phyloP scores from a whole-genome alignment of 2,888 invertebrate genomes.

The Entomobrya multifasciata region DNA sequence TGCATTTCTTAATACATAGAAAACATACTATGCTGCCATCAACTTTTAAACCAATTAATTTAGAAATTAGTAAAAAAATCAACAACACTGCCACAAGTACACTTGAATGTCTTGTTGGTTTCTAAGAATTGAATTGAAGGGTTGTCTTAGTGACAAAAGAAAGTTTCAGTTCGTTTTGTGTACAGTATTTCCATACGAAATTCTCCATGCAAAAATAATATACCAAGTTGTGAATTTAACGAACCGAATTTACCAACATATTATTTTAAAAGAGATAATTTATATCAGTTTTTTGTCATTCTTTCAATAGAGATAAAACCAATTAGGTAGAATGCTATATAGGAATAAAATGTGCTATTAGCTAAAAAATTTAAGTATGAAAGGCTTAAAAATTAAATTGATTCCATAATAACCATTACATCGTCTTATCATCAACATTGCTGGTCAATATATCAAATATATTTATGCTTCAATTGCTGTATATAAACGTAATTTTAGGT shows the following conservation, averaged over 20 bases:
- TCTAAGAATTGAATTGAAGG: no score
- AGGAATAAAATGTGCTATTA: no score
- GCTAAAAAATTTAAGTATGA: no score
- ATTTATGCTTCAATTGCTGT: no score
- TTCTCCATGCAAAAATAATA: neutral
- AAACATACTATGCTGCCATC: neutral
- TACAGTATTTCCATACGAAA: no score
- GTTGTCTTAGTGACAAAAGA: no score
- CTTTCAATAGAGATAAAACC: neutral
- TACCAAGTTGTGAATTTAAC: constrained; percentile 40
- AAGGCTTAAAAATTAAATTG: constrained; percentile 5
- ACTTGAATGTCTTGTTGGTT: no score
- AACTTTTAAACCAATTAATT: no score
- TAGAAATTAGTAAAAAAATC: neutral
- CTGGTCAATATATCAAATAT: no score
- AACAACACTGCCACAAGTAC: constrained; percentile 32
- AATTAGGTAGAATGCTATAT: no score
- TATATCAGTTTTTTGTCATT: neutral
- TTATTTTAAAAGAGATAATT: neutral
- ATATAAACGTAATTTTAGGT: neutral
- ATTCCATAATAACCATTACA: neutral
- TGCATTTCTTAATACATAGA: constrained; percentile 46
- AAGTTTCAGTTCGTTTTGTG: no score
- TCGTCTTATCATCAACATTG: constrained; percentile 46
- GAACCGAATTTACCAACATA: constrained; percentile 61